Evolutionary conservation across 2,888 invertebrate species (phyloP), one percentile per base, ranked within the genome.

Genomic region (Cephus pygmeus): DNA sequence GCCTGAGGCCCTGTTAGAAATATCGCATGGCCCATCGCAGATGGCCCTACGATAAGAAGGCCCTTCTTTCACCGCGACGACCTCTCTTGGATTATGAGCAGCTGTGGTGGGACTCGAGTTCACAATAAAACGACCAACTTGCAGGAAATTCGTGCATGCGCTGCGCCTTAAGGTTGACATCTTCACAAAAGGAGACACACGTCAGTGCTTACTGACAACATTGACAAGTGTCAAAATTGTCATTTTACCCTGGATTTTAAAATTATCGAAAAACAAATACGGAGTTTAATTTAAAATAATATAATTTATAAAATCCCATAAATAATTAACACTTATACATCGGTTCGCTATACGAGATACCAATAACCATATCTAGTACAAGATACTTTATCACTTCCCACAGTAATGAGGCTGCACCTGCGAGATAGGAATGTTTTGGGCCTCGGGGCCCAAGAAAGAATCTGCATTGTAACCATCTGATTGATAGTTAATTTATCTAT

Each of bases 1-100:
- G 86, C 85, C 88, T 86, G 85, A 84, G 88, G 87, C 87, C 86
- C 90, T 91, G 90, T 91, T 91, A 89, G 88, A 89, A 89, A 88
- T 90, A 90, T 91, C 91, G 86, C 82, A 75, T 79, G 82, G 83
- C 77, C 87, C 89, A 91, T 91, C 91, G 85, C 80, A 86, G 91
- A 91, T 91, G 87, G 89, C 81, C 83, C 85, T 82, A 69, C 86
- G 91, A 91, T 91, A 91, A 86, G 82, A 77, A 78, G 80, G 81
- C 80, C 82, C 83, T 81, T 84, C 85, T 86, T 86, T 86, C 86
- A 85, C 85, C 85, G 81, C 81, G 77, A 76, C 78, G 79, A 77
- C 79, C 73, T 79, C 82, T 84, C 79, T 77, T 81, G 88, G 91
- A 90, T 91, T 91, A 90, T 87, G 87, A 85, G 87, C 91, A 90